Conservation (phyloP, 2,888 invertebrate genomes). For the Yponomeuta sedellus region DNA sequence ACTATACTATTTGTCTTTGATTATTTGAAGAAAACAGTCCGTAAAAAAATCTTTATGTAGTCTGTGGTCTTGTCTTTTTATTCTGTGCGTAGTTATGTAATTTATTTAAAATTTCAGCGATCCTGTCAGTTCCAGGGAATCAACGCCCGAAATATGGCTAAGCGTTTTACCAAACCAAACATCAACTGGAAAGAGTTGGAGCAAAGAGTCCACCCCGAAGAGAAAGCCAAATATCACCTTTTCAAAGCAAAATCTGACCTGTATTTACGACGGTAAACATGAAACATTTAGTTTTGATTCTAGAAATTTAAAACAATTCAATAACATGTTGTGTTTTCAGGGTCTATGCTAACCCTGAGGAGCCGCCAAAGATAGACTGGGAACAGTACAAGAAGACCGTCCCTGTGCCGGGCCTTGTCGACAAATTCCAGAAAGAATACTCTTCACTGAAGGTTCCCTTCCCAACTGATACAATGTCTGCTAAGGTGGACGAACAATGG, state of each 20-base stretch:
- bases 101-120: too few species aligned
- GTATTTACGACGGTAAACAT: slow-evolving; percentile 47
- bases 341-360: slow-evolving; percentile 43
- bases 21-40: neutral
- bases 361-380: slow-evolving; percentile 60
- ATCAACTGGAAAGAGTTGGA: slow-evolving; percentile 55
- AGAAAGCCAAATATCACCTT: slow-evolving; percentile 43
- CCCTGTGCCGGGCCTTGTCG: slow-evolving; percentile 47
- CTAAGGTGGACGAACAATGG: slow-evolving; percentile 56
- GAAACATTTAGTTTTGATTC: neutral
- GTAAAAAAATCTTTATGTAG: too few species aligned
- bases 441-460: slow-evolving; percentile 44
- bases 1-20: too few species aligned
- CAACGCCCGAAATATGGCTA: slow-evolving; percentile 20
- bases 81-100: too few species aligned
- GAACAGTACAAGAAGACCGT: slow-evolving; percentile 46
- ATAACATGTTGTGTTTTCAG: slow-evolving; percentile 28
- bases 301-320: neutral
- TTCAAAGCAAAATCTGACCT: slow-evolving; percentile 56
- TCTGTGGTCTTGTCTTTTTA: too few species aligned
- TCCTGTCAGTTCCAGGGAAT: neutral
- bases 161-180: slow-evolving; percentile 44
- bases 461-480: slow-evolving; percentile 44
- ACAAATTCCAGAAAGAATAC: slow-evolving; percentile 47
- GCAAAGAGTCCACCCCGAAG: slow-evolving; percentile 45